A percentile compares a stretch with the other conserved stretches of the same genome.
phyloP scores from a whole-genome alignment of 1,140 invertebrate species.

The Lutraria rhynchaena region DNA sequence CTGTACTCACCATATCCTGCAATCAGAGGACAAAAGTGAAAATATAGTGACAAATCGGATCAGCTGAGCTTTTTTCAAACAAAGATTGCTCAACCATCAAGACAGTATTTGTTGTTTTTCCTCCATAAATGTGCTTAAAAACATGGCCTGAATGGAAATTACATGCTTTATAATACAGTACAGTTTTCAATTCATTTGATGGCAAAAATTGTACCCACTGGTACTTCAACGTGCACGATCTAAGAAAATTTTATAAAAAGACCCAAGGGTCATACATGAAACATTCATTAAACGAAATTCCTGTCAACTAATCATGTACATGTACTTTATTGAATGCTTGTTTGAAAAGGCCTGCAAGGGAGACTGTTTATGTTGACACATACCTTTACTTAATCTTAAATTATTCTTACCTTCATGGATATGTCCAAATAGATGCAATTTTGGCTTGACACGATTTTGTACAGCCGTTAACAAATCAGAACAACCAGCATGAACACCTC shows the following conservation, averaged over 20 bases:
- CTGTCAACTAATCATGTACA: neutral
- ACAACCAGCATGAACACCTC: conserved; percentile 87
- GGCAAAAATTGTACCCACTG: no score
- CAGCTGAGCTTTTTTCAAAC: no score
- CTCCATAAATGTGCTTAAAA: no score
- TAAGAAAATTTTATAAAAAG: neutral
- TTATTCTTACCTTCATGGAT: conserved; percentile 89
- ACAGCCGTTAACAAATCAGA: conserved; percentile 90
- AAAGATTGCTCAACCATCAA: no score
- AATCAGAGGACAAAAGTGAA: neutral
- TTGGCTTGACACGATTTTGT: conserved; percentile 89
- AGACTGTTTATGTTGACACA: neutral
- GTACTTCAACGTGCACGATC: neutral
- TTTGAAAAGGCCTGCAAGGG: neutral
- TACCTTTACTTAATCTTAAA: neutral
- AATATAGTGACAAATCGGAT: no score
- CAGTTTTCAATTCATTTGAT: no score
- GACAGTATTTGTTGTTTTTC: no score
- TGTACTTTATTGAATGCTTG: neutral
- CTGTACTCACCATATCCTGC: conserved; percentile 18
- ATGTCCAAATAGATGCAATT: conserved; percentile 94
- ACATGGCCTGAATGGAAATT: no score
- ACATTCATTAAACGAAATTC: neutral
- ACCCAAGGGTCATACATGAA: neutral
- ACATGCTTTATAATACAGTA: no score